These are phyloP conservation scores for Euproctis similis DNA, from an alignment of 2,888 invertebrate species.

Conservation along the genomic window DNA sequence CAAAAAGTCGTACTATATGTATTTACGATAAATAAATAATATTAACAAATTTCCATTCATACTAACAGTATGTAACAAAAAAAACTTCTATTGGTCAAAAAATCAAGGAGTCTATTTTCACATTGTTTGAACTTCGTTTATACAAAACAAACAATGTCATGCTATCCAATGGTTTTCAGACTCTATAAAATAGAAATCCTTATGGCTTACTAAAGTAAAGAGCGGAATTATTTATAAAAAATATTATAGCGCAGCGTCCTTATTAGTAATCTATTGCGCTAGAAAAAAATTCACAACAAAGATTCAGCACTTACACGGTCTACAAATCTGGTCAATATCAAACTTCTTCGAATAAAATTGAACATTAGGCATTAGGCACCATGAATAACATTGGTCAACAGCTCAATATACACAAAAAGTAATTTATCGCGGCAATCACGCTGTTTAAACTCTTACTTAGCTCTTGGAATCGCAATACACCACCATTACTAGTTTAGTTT, in stretches of 20 bases:
- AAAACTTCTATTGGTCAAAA: no score
- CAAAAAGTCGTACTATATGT: no score
- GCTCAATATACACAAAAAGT: conserved; percentile 9
- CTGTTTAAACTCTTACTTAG: conserved; percentile 21
- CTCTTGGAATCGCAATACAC: conserved; percentile 46
- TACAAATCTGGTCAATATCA: conserved; percentile 36
- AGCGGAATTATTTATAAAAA: not conserved
- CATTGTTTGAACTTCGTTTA: no score
- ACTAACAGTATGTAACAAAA: no score
- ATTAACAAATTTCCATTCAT: no score
- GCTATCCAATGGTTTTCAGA: no score
- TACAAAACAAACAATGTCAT: no score
- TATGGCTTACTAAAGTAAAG: not conserved
- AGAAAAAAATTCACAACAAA: conserved; percentile 58
- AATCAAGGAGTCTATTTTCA: no score
- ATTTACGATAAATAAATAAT: no score
- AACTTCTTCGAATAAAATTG: no score
- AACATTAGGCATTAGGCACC: conserved; percentile 10
- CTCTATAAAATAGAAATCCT: conserved; percentile 9
- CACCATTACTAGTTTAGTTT: conserved; percentile 59
- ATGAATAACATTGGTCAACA: no score
- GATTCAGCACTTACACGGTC: conserved; percentile 59
- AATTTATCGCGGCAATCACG: conserved; percentile 12
- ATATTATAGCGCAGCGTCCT: conserved; percentile 6
- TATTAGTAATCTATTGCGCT: conserved; percentile 44